Conservation (phyloP, 2,113 vertebrate species). For the Cyprinodon brontotheroides region DNA sequence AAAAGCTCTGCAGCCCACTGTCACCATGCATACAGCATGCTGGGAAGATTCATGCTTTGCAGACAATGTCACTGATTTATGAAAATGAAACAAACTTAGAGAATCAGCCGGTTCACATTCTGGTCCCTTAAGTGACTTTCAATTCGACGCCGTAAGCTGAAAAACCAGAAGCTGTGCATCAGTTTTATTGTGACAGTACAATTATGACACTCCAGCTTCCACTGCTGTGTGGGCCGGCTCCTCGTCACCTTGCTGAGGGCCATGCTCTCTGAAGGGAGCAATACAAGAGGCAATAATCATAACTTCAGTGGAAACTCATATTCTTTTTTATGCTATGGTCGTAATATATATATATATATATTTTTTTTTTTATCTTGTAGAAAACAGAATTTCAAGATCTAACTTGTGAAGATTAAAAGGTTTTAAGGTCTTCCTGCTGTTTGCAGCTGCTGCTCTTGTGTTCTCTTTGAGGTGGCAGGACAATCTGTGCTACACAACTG, state of each 20-base stretch:
- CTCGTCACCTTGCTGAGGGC: conserved; percentile 70
- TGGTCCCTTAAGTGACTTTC: conserved; percentile 42
- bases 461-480: conserved; percentile 65
- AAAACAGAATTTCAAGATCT: conserved; percentile 61
- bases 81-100: conserved; percentile 17
- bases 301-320: conserved; percentile 70
- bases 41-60: conserved; percentile 8
- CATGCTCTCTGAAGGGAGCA: conserved; percentile 58
- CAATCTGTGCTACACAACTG: conserved; percentile 57
- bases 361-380: conserved; percentile 51
- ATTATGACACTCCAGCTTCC: conserved; percentile 70
- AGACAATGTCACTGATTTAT: conserved; percentile 35
- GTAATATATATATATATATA: conserved; percentile 29
- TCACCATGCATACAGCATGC: conserved; percentile 19
- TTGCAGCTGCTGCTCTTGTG: conserved; percentile 20
- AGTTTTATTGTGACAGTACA: conserved; percentile 75
- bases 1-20: background rate
- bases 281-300: conserved; percentile 71
- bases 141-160: conserved; percentile 52
- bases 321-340: conserved; percentile 67
- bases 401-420: conserved; percentile 52
- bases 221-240: conserved; percentile 49
- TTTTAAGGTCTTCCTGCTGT: conserved; percentile 41
- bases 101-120: conserved; percentile 25
- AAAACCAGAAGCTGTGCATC: conserved; percentile 64